Base-by-base conservation (phyloP, 2,888 invertebrate species). In the Troilus luridus region DNA sequence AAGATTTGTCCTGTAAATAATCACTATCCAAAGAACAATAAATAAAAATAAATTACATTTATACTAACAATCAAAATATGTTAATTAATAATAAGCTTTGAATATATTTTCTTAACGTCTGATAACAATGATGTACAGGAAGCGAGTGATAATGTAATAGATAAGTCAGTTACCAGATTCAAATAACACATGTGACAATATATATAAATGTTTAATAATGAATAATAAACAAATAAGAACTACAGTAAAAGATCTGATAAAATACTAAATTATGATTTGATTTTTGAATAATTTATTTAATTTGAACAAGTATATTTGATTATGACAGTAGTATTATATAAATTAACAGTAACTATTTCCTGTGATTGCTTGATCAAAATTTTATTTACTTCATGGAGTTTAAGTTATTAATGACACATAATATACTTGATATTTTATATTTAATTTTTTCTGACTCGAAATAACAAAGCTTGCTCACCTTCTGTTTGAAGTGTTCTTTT, bases 401-500 rank as follows among this genome's bases (percentile, higher is more conserved):
- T 5, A 11, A 24, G n/a, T 56, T 88, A 58, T 3, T 56, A 88
- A 88, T 21, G n/a, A 58, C 7, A 11, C 2, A 88, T 58, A 11
- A 24, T 17, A 41, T 27, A 24, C 14, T 62, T 8, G 3, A 11
- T 14, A n/a, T 54, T 17, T 10, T 41, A 60, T 11, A n/a, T 21
- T 59, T 58, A 27, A 17, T 67, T 54, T 21, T 85, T 85, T 11
- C 12, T 21, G 14, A 77, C 1, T 1, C 9, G n/a, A 12, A 56
- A 85, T 12, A 41, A 41, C 41, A 17, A 19, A 41, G 7, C 0
- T 9, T 0, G 19, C 56, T 85, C 93, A 95, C 95, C 96, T 93
- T 97, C 96, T 93, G 96, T 95, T 93, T 96, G 96, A 93, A 96
- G 95, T 93, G 96, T 96, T 94, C 96, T 96, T 94, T 96, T 97